Percentiles rank a stretch among this genome's conserved stretches.
These are phyloP conservation scores for Nanger granti DNA, from an alignment of 2,113 vertebrate species.

Conservation along the genomic window DNA sequence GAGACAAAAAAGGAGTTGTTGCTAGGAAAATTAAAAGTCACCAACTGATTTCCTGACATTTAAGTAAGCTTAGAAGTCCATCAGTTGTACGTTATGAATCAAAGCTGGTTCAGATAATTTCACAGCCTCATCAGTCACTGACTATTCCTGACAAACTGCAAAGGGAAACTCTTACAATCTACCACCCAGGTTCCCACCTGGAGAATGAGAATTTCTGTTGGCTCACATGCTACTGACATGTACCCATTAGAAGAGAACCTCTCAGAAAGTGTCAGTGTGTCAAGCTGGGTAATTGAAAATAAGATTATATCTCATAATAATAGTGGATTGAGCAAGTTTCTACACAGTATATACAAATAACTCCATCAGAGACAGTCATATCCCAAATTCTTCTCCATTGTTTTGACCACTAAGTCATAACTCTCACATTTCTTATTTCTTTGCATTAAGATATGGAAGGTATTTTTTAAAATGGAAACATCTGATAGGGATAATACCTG, in stretches of 20 bases:
- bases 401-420: neutral
- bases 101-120: conserved; percentile 54
- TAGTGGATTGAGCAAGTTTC: neutral
- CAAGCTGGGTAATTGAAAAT: neutral
- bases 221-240: neutral
- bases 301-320: neutral
- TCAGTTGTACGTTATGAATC: conserved; percentile 46
- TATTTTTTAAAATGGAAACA: conserved; percentile 1
- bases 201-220: conserved; percentile 24
- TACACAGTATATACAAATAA: neutral
- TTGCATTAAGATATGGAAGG: neutral
- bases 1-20: conserved; percentile 62
- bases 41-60: conserved; percentile 69
- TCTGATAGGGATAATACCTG: neutral
- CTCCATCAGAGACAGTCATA: neutral
- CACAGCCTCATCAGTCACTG: conserved; percentile 41
- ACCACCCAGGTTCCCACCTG: neutral
- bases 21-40: conserved; percentile 56
- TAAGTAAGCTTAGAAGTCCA: conserved; percentile 59
- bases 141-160: neutral
- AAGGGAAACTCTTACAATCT: neutral
- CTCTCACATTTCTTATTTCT: neutral
- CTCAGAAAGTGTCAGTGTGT: neutral
- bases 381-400: neutral
- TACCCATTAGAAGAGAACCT: neutral